Base-by-base conservation (phyloP, 2,113 vertebrate genomes). In the Promerops cafer region DNA sequence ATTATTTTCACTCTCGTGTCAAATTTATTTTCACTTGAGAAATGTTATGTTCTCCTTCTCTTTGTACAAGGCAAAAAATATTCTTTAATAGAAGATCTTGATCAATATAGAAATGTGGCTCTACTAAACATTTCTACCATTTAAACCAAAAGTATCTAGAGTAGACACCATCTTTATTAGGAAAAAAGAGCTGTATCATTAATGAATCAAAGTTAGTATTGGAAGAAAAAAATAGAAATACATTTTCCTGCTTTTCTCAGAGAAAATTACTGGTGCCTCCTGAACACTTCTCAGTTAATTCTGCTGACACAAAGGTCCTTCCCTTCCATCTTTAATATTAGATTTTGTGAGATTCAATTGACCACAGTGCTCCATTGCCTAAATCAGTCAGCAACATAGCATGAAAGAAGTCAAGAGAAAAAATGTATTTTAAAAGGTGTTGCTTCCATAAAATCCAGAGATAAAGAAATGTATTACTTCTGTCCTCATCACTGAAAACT, bases 381-480 rank as follows among this genome's bases (percentile, higher is more conserved):
- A 96, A 75, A 97, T 96, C 96, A 96, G 91, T 93, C 89, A 88
- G 93, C 77, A 94, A 95, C 78, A 64, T 53, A 94, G 39, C 74
- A 97, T 40, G 71, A 95, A 97, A 95, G 83, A 96, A 96, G 95
- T 93, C 77, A 97, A 97, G 81, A 68, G 33, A 91, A 97, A 93
- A 53, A 31, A 33, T 90, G 35, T 33, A 92, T 93, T 97, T 97
- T 96, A 96, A 97, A 96, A 97, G 74, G 47, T 95, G 81, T 95
- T 93, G 56, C 81, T 97, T 97, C 89, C 77, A 95, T 96, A 96
- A 96, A 97, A 97, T 77, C 89, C 92, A 96, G 89, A 95, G 76
- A 97, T 94, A 97, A 97, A 97, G 87, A 97, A 86, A 95, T 95
- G 50, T 96, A 96, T 98, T 97, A 78, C 94, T 94, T 95, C 91